Percentiles rank a stretch among this genome's conserved stretches.
phyloP scores from a whole-genome alignment of 2,888 invertebrate genomes.

The Drosophila kokeensis region DNA sequence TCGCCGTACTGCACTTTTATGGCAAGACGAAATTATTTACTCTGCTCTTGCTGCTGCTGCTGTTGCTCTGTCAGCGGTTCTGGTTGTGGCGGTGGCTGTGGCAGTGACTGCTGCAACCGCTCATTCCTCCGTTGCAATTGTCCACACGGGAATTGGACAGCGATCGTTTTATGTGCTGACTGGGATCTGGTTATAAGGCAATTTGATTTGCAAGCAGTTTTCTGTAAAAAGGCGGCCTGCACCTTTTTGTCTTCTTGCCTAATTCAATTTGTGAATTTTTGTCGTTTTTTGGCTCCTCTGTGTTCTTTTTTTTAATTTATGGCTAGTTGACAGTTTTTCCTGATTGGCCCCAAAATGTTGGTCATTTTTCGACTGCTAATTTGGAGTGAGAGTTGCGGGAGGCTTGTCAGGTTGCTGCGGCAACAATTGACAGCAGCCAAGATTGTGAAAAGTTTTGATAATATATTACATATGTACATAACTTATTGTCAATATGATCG shows the following conservation, averaged over 20 bases:
- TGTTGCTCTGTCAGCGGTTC: conserved; percentile 9
- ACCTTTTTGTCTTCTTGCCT: conserved; percentile 70
- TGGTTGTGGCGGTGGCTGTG: background rate
- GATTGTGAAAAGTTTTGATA: conserved; percentile 1
- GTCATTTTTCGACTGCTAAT: conserved; percentile 28
- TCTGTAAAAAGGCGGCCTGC: conserved; percentile 68
- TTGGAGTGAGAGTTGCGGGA: conserved; percentile 49
- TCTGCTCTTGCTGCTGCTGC: conserved; percentile 29
- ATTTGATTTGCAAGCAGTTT: conserved; percentile 72
- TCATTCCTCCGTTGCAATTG: conserved; percentile 62
- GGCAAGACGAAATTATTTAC: conserved; percentile 79
- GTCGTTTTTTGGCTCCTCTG: conserved; percentile 41
- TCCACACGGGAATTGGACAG: conserved; percentile 73
- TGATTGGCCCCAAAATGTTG: conserved; percentile 49
- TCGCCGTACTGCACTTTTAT: conserved; percentile 63
- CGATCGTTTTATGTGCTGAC: conserved; percentile 47
- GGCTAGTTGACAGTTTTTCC: conserved; percentile 70
- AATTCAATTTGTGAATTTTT: conserved; percentile 70
- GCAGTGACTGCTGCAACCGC: conserved; percentile 13
- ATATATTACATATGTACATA: conserved; percentile 8
- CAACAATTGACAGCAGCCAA: conserved; percentile 4
- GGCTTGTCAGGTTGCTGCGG: conserved; percentile 15
- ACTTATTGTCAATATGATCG: background rate
- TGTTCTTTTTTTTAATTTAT: conserved; percentile 52
- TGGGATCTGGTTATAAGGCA: conserved; percentile 66